These are phyloP conservation scores for Cacoxenus indagator DNA, from an alignment of 2,888 invertebrate species.

Conservation along the genomic window DNA sequence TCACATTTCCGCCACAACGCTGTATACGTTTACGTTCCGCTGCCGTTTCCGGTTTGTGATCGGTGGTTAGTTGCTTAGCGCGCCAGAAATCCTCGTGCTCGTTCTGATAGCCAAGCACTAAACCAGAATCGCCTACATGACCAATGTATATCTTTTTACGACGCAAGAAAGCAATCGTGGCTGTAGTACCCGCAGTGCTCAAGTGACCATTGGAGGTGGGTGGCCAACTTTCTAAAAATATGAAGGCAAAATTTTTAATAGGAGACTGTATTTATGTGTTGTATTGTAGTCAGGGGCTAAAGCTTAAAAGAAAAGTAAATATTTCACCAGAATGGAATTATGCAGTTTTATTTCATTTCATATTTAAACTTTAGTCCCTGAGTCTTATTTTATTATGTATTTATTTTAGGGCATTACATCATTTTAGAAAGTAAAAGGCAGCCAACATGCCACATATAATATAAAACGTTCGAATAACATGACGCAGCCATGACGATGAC, in stretches of 20 bases:
- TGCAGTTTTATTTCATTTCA: too few species aligned
- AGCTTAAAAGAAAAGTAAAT: too few species aligned
- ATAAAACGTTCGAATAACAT: not conserved
- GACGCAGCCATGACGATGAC: too few species aligned
- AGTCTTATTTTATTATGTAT: too few species aligned
- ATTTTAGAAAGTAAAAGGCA: too few species aligned
- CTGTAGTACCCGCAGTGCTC: constrained; percentile 98
- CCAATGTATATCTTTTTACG: constrained; percentile 96
- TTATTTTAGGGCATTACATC: too few species aligned
- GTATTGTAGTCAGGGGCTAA: too few species aligned
- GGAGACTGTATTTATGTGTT: too few species aligned
- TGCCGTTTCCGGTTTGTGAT: constrained; percentile 95
- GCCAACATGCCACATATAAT: constrained; percentile 85
- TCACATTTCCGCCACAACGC: constrained; percentile 83
- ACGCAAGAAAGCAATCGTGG: constrained; percentile 94
- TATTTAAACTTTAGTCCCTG: too few species aligned
- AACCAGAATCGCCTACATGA: constrained; percentile 98
- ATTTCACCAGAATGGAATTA: too few species aligned
- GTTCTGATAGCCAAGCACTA: constrained; percentile 88
- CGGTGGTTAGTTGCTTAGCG: constrained; percentile 86
- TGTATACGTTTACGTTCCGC: constrained; percentile 88
- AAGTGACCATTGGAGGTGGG: constrained; percentile 94
- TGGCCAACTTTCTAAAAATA: constrained; percentile 98
- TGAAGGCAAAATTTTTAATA: too few species aligned
- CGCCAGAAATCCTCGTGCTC: constrained; percentile 81